Evolutionary conservation across 2,113 vertebrate genomes (phyloP).

Genomic region (Paradisaea rubra): DNA sequence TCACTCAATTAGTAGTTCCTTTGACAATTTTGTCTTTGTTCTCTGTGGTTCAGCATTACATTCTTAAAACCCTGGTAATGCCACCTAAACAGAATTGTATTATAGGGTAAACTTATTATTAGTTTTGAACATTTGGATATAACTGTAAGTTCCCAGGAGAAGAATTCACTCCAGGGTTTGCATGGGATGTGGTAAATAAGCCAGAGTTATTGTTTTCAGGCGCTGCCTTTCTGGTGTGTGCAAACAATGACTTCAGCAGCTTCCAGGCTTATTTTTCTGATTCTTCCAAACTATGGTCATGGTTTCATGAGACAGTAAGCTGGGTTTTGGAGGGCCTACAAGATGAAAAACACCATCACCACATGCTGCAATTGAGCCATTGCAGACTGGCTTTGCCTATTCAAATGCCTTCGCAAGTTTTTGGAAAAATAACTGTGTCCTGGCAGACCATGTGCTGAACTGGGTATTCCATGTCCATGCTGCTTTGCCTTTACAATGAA

Average conservation of each 20-base stretch:
- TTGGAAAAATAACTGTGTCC: neutral
- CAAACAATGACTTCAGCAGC: conserved; percentile 68
- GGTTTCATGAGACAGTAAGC: conserved; percentile 51
- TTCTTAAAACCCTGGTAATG: conserved; percentile 52
- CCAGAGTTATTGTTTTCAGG: conserved; percentile 61
- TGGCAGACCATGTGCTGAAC: neutral
- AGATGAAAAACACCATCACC: conserved; percentile 53
- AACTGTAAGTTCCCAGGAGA: conserved; percentile 65
- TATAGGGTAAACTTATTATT: conserved; percentile 60
- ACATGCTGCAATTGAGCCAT: neutral
- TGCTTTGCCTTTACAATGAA: neutral
- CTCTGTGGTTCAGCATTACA: conserved; percentile 28
- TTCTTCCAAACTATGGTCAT: conserved; percentile 57
- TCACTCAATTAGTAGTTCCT: conserved; percentile 52
- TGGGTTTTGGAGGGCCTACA: conserved; percentile 16
- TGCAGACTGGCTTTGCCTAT: conserved; percentile 4
- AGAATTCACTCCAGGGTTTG: conserved; percentile 66
- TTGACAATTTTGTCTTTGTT: conserved; percentile 48
- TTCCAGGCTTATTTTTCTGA: conserved; percentile 65
- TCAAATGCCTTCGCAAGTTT: neutral
- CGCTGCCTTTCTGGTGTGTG: conserved; percentile 63
- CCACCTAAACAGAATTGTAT: conserved; percentile 58
- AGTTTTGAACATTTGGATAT: conserved; percentile 62
- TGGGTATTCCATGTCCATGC: neutral
- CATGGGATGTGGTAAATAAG: conserved; percentile 65